Evolutionary conservation across 92 coral and sea anemone genomes (phyloP).

Genomic region (Parazoanthus darwini): DNA sequence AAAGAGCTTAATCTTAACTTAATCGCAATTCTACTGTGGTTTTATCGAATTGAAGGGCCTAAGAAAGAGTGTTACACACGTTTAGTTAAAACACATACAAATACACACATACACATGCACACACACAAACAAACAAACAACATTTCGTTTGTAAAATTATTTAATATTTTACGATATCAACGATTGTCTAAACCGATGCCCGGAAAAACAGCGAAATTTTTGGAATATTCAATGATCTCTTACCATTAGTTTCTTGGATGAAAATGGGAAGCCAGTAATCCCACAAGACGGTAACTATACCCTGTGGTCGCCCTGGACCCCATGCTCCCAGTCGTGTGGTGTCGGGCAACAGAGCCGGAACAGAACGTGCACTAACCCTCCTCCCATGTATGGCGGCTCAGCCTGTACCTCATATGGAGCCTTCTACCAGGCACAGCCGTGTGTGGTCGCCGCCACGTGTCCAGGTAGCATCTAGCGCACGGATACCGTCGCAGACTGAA

Average conservation of each 20-base stretch:
- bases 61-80: no score
- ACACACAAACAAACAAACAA: no score
- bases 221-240: neutral
- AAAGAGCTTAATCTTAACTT: no score
- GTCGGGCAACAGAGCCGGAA: slow-evolving; percentile 39
- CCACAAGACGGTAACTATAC: slow-evolving; percentile 40
- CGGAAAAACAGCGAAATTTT: no score
- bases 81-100: no score
- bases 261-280: slow-evolving; percentile 8
- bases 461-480: neutral
- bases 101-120: no score
- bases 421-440: slow-evolving; percentile 37
- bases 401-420: slow-evolving; percentile 31
- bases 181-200: neutral
- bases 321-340: slow-evolving; percentile 33
- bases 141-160: no score
- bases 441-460: slow-evolving; percentile 27
- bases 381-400: slow-evolving; percentile 31
- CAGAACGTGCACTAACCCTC: slow-evolving; percentile 39
- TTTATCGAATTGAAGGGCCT: no score
- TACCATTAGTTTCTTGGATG: slow-evolving; percentile 27
- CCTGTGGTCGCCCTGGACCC: slow-evolving; percentile 40
- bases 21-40: no score
- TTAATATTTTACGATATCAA: neutral
- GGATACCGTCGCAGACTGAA: no score